These are phyloP conservation scores for Falco novaeseelandiae DNA, from an alignment of 2,797 vertebrate genomes.

Conservation along the genomic window DNA sequence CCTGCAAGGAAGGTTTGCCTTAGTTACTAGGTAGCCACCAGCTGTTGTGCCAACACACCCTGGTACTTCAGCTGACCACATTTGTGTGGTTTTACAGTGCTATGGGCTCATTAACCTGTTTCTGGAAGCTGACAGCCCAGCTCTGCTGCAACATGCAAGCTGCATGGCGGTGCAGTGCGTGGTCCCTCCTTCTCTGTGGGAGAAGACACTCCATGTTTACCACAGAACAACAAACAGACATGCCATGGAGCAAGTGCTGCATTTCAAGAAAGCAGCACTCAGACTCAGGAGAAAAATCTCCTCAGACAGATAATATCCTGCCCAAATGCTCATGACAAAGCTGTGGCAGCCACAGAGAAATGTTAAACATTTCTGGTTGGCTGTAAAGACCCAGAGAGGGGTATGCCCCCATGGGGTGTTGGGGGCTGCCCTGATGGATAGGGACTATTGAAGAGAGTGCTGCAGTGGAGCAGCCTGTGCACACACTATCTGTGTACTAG, in stretches of 20 bases:
- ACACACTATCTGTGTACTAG: neutral
- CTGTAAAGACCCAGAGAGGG: neutral
- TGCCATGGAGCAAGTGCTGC: neutral
- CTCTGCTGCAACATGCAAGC: neutral
- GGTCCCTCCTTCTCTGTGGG: neutral
- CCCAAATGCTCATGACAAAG: neutral
- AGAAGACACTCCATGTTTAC: neutral
- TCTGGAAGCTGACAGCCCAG: neutral
- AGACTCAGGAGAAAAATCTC: neutral
- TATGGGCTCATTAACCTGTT: neutral
- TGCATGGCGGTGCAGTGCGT: fast-evolving
- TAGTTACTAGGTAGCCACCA: neutral
- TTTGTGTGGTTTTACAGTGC: neutral
- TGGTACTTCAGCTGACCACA: neutral
- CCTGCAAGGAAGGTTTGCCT: neutral
- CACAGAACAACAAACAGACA: neutral
- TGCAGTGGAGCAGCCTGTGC: neutral
- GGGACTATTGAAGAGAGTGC: neutral
- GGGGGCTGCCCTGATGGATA: neutral
- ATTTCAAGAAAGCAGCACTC: neutral
- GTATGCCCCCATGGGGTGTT: neutral
- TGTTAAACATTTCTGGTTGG: neutral
- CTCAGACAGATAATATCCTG: neutral
- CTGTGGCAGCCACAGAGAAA: neutral
- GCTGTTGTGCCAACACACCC: neutral